Evolutionary conservation across 2,113 vertebrate species (phyloP), one percentile per base, ranked within the genome.

Genomic region (Oryzias woworae): DNA sequence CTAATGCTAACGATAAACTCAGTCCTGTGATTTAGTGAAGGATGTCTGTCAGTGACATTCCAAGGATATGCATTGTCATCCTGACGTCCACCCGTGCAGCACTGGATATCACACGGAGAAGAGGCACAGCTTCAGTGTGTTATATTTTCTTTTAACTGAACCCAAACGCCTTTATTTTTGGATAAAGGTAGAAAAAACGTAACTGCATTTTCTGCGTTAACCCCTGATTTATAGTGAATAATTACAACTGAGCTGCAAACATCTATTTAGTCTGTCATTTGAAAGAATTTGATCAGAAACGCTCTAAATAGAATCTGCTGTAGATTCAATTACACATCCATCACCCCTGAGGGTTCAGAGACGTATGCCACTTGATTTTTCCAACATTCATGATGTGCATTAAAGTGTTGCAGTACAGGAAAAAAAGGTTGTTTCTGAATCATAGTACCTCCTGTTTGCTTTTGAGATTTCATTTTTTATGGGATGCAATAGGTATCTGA

Each of bases 401-500:
- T 66, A 82, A 66, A 69, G 47, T 22, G 66, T 65, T 66, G 67
- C 69, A 47, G 52, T 65, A 71, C 56, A 81, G 65, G 69, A 77
- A 81, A 80, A 73, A 67, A 69, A 22, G 57, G 61, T 64, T 64
- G 73, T 58, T 62, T 58, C 68, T 83, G 77, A 85, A 89, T 89
- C 74, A 74, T 82, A 71, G 85, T 70, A 66, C 52, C 64, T 72
- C 66, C 62, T 66, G 73, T 85, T 58, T 51, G 69, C 69, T 69
- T 36, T 60, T 69, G 52, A 78, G 80, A 61, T 79, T 80, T 75
- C 50, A 26, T 26, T 73, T 75, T 69, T 71, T 28, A 75, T 78
- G 88, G 71, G 81, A 88, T 90, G 84, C 79, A 88, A 84, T 89
- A 87, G 86, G 85, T 91, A 81, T 89, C 82, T 85, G 84, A 80